Base-by-base conservation (phyloP, 92 coral and sea anemone genomes). In the Isaurus tuberculatus region DNA sequence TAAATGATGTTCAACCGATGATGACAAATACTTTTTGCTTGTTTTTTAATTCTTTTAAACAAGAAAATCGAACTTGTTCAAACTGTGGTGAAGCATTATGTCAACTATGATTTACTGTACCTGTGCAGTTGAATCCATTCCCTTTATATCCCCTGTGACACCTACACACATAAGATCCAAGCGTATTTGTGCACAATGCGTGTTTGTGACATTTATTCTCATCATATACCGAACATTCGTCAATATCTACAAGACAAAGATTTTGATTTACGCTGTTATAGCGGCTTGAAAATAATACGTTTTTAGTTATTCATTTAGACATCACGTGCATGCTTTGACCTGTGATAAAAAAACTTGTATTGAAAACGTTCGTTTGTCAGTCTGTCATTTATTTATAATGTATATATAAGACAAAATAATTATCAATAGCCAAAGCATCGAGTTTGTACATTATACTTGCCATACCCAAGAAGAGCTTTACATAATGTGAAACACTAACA, bases 71-170 rank as follows among this genome's bases (percentile, higher is more conserved):
- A 33, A 19, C 33, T 20, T 7, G 5, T 32, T 23, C 7, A 34
- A 8, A 2, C n/a, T n/a, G n/a, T n/a, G n/a, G n/a, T n/a, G 5
- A 9, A 15, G 0, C 11, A 40, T 40, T 40, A 2, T 40, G 46
- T 40, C 7, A 40, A 40, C 46, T 40, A 40, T 40, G 11, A 40
- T 11, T 26, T 27, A 32, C 0, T 34, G 9, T 85, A 85, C 88
- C 83, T 85, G 73, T 34, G 25, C 88, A 85, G 65, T 25, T 58
- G 30, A 65, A n/a, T 15, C 89, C 89, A 40, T 86, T 40, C 37
- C 89, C 89, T 28, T 30, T 34, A 34, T 44, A 86, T 14, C 89
- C 89, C 51, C 72, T 42, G 10, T 70, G 58, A 53, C 89, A 86
- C 17, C 75, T 46, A 30, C 89, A 86, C 48, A 30, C 68, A 29